Evolutionary conservation across 2,888 invertebrate genomes (phyloP), one percentile per base, ranked within the genome.

Genomic region (Gerris lacustris): DNA sequence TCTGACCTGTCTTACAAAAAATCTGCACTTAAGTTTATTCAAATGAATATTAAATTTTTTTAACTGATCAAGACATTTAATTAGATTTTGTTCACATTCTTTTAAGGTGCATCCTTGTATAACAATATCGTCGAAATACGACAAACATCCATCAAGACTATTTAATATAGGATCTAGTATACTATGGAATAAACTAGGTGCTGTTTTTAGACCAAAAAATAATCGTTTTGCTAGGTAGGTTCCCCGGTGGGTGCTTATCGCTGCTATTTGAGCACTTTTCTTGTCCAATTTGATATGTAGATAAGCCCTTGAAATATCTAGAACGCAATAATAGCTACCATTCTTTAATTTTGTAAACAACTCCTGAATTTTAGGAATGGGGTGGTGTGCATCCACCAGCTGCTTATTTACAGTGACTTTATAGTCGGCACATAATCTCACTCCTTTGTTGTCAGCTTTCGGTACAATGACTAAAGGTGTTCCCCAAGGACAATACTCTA

Each of bases 61-160:
- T n/a, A n/a, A n/a, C n/a, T n/a, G n/a, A n/a, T n/a, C n/a, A n/a
- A n/a, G n/a, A n/a, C n/a, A n/a, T n/a, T n/a, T n/a, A n/a, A n/a
- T n/a, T n/a, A 72, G 66, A 62, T 72, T 70, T 4, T 15, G 7
- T n/a, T 43, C 2, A 55, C 72, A 73, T 73, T 74, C 68, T 71
- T 75, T 69, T 18, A 55, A 9, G 2, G 72, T 71, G 15, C 43
- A 47, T 43, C 74, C 74, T n/a, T n/a, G 67, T 73, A 73, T n/a
- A 76, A 68, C 5, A 73, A 75, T 74, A 62, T 76, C 75, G 66
- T 76, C 75, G 66, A 71, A 74, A 69, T 72, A 74, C 9, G 68
- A n/a, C n/a, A n/a, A n/a, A n/a, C n/a, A n/a, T n/a, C n/a, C n/a
- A n/a, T n/a, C n/a, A n/a, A n/a, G n/a, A n/a, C n/a, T n/a, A n/a